Evolutionary conservation across 2,797 vertebrate genomes (phyloP).

Genomic region (Pangasius sanitwongsei): DNA sequence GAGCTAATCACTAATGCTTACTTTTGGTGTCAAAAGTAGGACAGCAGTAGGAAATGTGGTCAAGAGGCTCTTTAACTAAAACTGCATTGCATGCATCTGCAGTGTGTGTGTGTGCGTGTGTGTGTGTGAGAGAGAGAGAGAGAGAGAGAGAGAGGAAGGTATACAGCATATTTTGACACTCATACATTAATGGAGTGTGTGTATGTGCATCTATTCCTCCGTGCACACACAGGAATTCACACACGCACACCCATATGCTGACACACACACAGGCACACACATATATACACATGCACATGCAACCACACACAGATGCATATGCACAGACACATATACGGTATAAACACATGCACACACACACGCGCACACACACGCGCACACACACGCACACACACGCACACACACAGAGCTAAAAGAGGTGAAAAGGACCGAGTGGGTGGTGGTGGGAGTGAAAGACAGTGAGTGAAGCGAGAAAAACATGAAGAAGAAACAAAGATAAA

Average conservation of each 20-base stretch:
- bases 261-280: not conserved
- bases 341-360: not conserved
- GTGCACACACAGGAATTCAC: not conserved
- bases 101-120: not conserved
- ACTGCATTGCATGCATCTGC: not conserved
- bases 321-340: slow-evolving; percentile 11
- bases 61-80: not conserved
- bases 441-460: slow-evolving; percentile 58
- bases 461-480: slow-evolving; percentile 54
- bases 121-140: not conserved
- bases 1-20: not conserved
- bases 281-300: not conserved
- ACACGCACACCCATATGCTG: not conserved
- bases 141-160: not conserved
- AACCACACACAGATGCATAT: not conserved
- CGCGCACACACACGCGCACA: slow-evolving; percentile 12
- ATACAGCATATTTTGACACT: not conserved
- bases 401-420: slow-evolving; percentile 46
- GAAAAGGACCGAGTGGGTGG: slow-evolving; percentile 57
- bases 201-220: not conserved
- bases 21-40: not conserved
- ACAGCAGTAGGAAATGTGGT: not conserved
- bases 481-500: slow-evolving; percentile 59
- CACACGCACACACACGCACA: slow-evolving; percentile 9
- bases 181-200: not conserved